Evolutionary conservation across 1,140 invertebrate species (phyloP), one percentile per base, ranked within the genome.

Genomic region (Lethrus apterus): DNA sequence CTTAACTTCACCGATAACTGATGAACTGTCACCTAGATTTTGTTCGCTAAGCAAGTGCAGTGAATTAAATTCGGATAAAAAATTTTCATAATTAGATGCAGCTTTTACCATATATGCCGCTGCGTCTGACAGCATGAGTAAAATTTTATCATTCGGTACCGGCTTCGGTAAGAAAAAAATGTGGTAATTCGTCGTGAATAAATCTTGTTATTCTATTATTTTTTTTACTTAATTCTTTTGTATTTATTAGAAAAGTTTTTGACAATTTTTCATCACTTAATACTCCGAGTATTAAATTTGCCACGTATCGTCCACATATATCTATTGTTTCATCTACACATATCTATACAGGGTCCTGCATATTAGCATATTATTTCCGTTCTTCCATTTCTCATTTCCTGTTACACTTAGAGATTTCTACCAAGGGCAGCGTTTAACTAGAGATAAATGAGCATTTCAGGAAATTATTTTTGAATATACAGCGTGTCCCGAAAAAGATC

Each of bases 71-170:
- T 7, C 7, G 14, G 14, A 38, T 38, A 20, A 38, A 38, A 18
- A 38, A n/a, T n/a, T 15, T 19, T 38, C 19, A 4, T 17, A 4
- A 42, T 42, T 42, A 10, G n/a, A 10, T 24, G 18, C 40, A 18
- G 40, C 19, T 42, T 29, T 42, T 23, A 23, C 11, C 24, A 42
- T 42, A 26, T 42, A 42, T 42, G 23, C 7, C n/a, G 40, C 40
- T 13, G 9, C 24, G 18, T 42, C 20, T 26, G 40, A 42, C 5
- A 42, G 18, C 23, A 42, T 42, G 18, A 23, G 13, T 13, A 42
- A 24, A 26, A 42, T 42, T 42, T 42, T 42, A 26, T 42, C 15
- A n/a, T 9, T 42, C 10, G 20, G 20, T 24, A 29, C 24, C 11
- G 40, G 9, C 24, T 42, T 14, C 20, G 7, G 20, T 19, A n/a